Evolutionary conservation across 2,888 invertebrate genomes (phyloP).

Genomic region (Lochmaea crataegi): DNA sequence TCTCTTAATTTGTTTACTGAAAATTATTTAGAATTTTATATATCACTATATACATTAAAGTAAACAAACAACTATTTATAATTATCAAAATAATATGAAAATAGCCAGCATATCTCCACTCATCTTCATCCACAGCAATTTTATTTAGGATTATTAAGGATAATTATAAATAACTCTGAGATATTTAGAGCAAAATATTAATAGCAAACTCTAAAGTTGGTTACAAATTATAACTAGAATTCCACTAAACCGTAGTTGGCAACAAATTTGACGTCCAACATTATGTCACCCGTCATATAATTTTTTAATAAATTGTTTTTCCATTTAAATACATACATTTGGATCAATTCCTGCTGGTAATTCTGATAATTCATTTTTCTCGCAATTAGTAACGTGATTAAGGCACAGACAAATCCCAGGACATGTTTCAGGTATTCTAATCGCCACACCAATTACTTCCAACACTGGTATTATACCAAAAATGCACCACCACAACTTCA

Average conservation of each 20-base stretch:
- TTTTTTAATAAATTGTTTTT: neutral
- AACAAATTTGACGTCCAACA: neutral
- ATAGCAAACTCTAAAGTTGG: neutral
- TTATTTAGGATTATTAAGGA: no score
- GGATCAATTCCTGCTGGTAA: conserved; percentile 48
- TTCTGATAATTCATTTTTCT: conserved; percentile 42
- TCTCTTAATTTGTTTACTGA: no score
- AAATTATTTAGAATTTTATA: no score
- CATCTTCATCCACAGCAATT: no score
- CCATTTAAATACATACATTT: conserved; percentile 46
- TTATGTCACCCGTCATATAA: neutral
- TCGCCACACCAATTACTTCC: conserved; percentile 17
- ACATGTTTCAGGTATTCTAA: conserved; percentile 34
- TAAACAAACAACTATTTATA: no score
- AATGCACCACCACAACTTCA: conserved; percentile 40
- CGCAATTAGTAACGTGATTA: conserved; percentile 47
- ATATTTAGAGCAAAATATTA: no score
- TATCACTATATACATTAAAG: no score
- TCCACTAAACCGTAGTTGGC: neutral
- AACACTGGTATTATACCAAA: conserved; percentile 38
- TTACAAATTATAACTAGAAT: neutral
- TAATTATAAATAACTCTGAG: no score
- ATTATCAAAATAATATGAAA: no score
- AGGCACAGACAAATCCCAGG: conserved; percentile 48
- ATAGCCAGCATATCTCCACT: no score